These are phyloP conservation scores for Rhinolophus ferrumequinum DNA, from an alignment of 2,113 vertebrate genomes.

Conservation along the genomic window DNA sequence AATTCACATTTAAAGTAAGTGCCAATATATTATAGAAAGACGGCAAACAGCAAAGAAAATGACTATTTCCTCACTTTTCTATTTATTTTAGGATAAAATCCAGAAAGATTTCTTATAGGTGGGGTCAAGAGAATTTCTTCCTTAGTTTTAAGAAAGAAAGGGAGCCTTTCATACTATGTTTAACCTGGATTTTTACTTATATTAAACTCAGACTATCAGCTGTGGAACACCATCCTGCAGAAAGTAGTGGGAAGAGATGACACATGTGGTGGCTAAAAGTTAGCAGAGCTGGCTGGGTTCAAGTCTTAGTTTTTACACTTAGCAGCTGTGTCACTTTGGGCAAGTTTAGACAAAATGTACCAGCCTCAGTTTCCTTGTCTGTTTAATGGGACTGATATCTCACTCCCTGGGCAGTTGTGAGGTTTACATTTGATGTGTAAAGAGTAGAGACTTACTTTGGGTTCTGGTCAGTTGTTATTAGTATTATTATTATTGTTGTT, in stretches of 20 bases:
- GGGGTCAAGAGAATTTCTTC: neutral
- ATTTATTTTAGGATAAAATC: conserved; percentile 28
- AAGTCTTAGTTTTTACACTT: neutral
- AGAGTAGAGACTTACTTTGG: neutral
- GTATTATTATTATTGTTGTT: neutral
- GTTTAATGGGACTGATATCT: neutral
- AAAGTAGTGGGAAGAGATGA: neutral
- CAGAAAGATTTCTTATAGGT: neutral
- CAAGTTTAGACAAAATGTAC: neutral
- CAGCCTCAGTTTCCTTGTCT: neutral
- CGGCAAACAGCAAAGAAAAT: neutral
- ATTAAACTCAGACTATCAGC: neutral
- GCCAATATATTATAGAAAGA: neutral
- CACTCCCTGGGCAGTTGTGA: neutral
- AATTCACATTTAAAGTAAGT: neutral
- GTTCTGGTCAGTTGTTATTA: neutral
- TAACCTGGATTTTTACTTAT: neutral
- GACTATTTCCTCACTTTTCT: neutral
- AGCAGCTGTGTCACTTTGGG: neutral
- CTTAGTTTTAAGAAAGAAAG: neutral
- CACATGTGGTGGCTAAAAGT: neutral
- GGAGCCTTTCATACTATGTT: neutral
- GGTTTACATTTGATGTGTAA: neutral
- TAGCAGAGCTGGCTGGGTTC: neutral
- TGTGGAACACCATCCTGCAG: neutral